These are phyloP conservation scores for Mesorhabditis spiculigera DNA, from an alignment of 2,888 invertebrate genomes.

Conservation along the genomic window DNA sequence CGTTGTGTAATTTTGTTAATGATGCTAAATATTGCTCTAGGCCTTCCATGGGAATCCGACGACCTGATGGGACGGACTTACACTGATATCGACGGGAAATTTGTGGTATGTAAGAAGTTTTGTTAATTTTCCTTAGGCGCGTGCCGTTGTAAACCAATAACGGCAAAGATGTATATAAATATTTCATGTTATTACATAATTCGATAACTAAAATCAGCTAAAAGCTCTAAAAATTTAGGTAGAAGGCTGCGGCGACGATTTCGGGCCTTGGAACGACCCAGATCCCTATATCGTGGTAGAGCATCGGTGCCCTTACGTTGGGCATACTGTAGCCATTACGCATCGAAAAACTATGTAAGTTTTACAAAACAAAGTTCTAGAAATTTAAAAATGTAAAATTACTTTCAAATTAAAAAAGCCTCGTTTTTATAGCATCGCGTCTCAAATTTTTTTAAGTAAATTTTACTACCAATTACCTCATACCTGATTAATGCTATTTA, in stretches of 20 bases:
- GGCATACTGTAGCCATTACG: constrained; percentile 25
- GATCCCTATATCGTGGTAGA: constrained; percentile 27
- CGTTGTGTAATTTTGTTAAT: constrained; percentile 5
- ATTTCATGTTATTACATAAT: no score
- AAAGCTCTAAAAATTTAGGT: background rate
- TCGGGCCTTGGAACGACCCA: constrained; percentile 36
- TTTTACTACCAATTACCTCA: no score
- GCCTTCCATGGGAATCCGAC: constrained; percentile 35
- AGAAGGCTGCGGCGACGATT: constrained; percentile 31
- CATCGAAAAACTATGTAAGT: constrained; percentile 13
- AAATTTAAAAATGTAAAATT: background rate
- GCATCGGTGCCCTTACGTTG: constrained; percentile 27
- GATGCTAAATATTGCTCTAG: constrained; percentile 11
- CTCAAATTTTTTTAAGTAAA: no score
- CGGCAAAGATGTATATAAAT: no score
- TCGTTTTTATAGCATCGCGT: no score
- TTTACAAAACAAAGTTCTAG: background rate
- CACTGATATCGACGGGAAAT: constrained; percentile 23
- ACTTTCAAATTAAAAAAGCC: no score
- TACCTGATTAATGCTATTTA: no score
- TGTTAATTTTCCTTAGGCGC: no score
- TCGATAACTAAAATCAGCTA: no score
- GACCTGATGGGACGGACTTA: constrained; percentile 24
- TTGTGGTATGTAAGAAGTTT: constrained; percentile 10
- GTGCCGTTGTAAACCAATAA: no score